Evolutionary conservation across 2,888 invertebrate genomes (phyloP).

Genomic region (Eupithecia tripunctaria): DNA sequence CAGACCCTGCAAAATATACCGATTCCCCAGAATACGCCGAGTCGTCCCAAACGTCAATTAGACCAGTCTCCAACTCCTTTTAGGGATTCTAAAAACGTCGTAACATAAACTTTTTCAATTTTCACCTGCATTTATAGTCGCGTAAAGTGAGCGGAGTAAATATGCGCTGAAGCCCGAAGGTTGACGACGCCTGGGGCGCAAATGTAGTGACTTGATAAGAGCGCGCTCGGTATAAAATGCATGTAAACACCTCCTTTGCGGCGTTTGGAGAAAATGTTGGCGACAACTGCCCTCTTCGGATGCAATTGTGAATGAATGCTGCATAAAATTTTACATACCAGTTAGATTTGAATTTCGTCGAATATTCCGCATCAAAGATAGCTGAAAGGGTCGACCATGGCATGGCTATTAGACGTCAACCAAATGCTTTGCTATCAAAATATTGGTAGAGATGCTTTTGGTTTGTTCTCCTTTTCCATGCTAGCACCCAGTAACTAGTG

Average conservation of each 20-base stretch:
- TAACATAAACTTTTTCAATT: conserved; percentile 84
- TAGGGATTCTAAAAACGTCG: conserved; percentile 72
- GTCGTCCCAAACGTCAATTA: conserved; percentile 59
- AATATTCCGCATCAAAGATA: conserved; percentile 5
- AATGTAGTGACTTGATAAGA: conserved; percentile 77
- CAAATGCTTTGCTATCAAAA: neutral
- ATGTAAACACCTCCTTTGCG: conserved; percentile 77
- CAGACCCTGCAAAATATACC: conserved; percentile 12
- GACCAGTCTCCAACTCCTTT: conserved; percentile 67
- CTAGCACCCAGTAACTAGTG: neutral
- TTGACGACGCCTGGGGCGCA: conserved; percentile 74
- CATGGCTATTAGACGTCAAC: neutral
- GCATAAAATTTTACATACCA: conserved; percentile 17
- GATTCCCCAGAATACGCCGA: conserved; percentile 28
- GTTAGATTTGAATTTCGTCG: conserved; percentile 29
- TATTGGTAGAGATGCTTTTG: neutral
- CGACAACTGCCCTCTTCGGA: conserved; percentile 59
- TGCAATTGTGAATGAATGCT: conserved; percentile 32
- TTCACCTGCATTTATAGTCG: conserved; percentile 79
- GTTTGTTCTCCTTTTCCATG: neutral
- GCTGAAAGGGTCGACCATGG: neutral
- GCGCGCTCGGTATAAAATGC: conserved; percentile 71
- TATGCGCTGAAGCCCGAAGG: conserved; percentile 73
- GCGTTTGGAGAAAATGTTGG: conserved; percentile 65
- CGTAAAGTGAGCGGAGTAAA: conserved; percentile 76